phyloP scores from a whole-genome alignment of 1,140 invertebrate species.

The Meteorus sp. region DNA sequence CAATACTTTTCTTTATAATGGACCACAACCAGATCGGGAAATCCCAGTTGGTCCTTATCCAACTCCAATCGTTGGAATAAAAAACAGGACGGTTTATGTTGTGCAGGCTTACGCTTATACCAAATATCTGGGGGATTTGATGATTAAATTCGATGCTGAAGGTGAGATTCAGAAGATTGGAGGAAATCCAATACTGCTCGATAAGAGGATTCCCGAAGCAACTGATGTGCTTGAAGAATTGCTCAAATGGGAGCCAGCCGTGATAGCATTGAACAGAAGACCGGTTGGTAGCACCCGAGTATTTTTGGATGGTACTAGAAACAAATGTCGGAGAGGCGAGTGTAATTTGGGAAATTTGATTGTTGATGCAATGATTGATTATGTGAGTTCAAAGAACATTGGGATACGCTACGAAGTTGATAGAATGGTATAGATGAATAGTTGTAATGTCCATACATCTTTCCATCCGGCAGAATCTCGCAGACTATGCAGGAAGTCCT shows the following conservation, averaged over 20 bases:
- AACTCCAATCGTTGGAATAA: slow-evolving; percentile 69
- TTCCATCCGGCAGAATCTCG: neutral
- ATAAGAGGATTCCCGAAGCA: slow-evolving; percentile 67
- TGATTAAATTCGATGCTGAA: slow-evolving; percentile 70
- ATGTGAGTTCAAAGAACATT: no score
- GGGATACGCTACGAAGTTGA: no score
- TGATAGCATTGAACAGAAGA: no score
- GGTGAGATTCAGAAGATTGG: slow-evolving; percentile 71
- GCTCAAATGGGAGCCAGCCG: slow-evolving; percentile 64
- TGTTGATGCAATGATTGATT: no score
- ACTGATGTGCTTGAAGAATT: slow-evolving; percentile 66
- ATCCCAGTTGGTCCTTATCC: slow-evolving; percentile 76
- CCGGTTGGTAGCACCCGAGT: no score
- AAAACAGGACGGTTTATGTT: slow-evolving; percentile 75
- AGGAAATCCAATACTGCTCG: slow-evolving; percentile 83
- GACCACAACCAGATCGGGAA: slow-evolving; percentile 68
- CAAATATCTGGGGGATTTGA: slow-evolving; percentile 85
- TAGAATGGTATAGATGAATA: no score
- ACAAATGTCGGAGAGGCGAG: no score
- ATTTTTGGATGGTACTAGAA: no score
- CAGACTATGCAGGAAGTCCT: slow-evolving; percentile 38
- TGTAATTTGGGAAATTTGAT: no score
- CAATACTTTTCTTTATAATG: slow-evolving; percentile 85
- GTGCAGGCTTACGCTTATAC: slow-evolving; percentile 92
- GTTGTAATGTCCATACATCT: no score